Base-by-base conservation (phyloP, 2,888 invertebrate genomes). In the Polydrusus pterygomalis region DNA sequence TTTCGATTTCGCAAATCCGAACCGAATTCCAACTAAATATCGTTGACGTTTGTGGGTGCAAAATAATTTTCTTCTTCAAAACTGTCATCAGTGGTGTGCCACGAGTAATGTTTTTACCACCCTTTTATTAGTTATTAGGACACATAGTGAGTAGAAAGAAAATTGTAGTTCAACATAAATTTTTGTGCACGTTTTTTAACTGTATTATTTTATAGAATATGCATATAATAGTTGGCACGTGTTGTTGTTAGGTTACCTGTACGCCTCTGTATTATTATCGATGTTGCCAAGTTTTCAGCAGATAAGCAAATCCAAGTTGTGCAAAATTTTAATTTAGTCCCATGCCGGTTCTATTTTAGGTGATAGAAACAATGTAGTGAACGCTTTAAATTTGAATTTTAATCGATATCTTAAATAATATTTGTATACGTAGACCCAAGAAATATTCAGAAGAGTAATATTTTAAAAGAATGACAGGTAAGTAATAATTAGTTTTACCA, bases 181-280 rank as follows among this genome's bases (percentile, higher is more conserved):
- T 38, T 38, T 38, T 56, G 30, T 30, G 18, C 17, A 11, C 10
- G 17, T 60, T 60, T 60, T 60, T 60, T 25, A 6, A 30, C 3
- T 60, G 13, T 34, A 15, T 30, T 30, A 34, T 68, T 54, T 43
- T 43, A 9, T 45, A 10, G 15, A 51, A 58, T 58, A 69, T 11
- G 30, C 15, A 56, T 17, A 15, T 2, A 69, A 17, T 20, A 43
- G n/a, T 43, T 45, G 47, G 69, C 69, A 69, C 69, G 69, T 69
- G 70, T 70, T 47, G 70, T 70, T 47, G 45, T 60, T 45, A 62
- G 62, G 70, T 70, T 60, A 62, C 49, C 15, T 30, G 70, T 17
- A 70, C 70, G 70, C 70, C 70, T 47, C 58, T 70, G 70, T 13
- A 49, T n/a, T 49, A 3, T 49, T 2, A 60, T 30, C 70, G 58